These are phyloP conservation scores for Drosophila rubida DNA, from an alignment of 2,888 invertebrate genomes.

Conservation along the genomic window DNA sequence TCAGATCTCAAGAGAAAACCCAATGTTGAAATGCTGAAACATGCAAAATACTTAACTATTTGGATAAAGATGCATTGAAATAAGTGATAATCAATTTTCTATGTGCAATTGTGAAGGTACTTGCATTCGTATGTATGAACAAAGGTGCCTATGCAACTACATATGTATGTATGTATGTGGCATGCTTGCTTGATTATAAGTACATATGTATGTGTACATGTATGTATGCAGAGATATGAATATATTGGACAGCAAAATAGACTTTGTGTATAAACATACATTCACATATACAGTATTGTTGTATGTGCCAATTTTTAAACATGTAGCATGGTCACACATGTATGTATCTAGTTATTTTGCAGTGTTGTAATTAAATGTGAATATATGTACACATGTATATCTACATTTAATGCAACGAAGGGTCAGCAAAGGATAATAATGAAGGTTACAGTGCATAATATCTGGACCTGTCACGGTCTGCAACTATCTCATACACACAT, in stretches of 20 bases:
- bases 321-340: not conserved
- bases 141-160: constrained; percentile 5
- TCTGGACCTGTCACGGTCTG: not conserved
- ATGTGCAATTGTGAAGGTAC: constrained; percentile 14
- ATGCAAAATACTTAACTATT: not conserved
- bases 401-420: not conserved
- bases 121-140: constrained; percentile 10
- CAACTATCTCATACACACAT: constrained; percentile 1
- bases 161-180: constrained; percentile 1
- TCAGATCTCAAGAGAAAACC: not conserved
- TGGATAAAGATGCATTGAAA: constrained; percentile 1
- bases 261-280: not conserved
- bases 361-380: not conserved
- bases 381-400: not conserved
- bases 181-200: constrained; percentile 8
- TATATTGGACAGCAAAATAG: constrained; percentile 8
- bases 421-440: not conserved
- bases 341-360: not conserved
- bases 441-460: not conserved
- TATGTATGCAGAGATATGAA: constrained; percentile 1
- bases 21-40: not conserved
- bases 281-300: not conserved
- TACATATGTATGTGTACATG: not conserved
- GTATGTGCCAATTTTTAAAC: constrained; percentile 4
- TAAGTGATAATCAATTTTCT: constrained; percentile 10